Conservation (phyloP, 2,797 vertebrate species). For the Malacoctenus gilli region DNA sequence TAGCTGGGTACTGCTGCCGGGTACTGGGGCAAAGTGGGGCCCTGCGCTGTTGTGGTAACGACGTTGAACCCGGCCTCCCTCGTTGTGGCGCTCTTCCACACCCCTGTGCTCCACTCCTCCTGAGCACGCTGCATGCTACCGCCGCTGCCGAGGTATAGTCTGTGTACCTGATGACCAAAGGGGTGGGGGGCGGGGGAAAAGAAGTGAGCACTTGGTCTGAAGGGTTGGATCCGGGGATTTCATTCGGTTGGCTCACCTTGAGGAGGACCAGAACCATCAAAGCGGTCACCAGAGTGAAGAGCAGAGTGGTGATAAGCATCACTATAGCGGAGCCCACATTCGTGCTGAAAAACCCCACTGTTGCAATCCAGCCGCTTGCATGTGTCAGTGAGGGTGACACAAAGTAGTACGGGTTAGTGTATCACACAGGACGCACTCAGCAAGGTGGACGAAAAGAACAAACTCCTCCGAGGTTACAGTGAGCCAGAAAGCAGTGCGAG, state of each 20-base stretch:
- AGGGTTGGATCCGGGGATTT: no score
- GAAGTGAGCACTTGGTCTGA: no score
- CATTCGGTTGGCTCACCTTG: constrained; percentile 78
- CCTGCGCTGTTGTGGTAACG: constrained; percentile 80
- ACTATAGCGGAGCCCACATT: constrained; percentile 84
- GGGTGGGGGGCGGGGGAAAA: background rate
- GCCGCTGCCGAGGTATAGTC: constrained; percentile 88
- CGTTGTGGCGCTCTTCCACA: constrained; percentile 87
- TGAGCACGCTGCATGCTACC: constrained; percentile 93
- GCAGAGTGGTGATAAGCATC: constrained; percentile 90
- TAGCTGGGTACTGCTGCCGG: constrained; percentile 91
- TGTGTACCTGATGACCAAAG: constrained; percentile 86
- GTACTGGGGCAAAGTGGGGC: constrained; percentile 88
- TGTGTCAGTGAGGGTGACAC: constrained; percentile 59
- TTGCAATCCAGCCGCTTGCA: constrained; percentile 83
- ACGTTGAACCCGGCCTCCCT: constrained; percentile 87
- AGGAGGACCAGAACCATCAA: constrained; percentile 85
- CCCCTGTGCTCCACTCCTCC: constrained; percentile 89
- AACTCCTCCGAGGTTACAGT: constrained; percentile 6
- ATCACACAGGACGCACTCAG: constrained; percentile 35
- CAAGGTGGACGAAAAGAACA: constrained; percentile 40
- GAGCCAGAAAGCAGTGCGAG: constrained; percentile 31
- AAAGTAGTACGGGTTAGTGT: constrained; percentile 68
- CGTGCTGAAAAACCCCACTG: constrained; percentile 76
- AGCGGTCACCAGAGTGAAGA: constrained; percentile 86